Evolutionary conservation across 1,140 invertebrate genomes (phyloP).

Genomic region (Philopotamus ludificatus): DNA sequence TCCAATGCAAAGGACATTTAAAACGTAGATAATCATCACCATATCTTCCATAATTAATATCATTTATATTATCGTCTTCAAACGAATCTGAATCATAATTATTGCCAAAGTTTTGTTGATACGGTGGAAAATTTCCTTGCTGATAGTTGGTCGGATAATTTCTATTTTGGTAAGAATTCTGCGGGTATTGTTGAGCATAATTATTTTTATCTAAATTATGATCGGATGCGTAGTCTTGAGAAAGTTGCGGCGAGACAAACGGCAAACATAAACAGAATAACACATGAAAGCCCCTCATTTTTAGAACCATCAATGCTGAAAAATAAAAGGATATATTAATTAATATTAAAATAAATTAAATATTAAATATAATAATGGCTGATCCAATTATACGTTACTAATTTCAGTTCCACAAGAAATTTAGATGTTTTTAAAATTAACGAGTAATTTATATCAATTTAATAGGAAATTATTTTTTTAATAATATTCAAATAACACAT

Average conservation of each 20-base stretch:
- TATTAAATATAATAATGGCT: too few species aligned
- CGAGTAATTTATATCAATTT: too few species aligned
- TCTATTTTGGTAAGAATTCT: constrained; percentile 1
- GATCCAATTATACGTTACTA: too few species aligned
- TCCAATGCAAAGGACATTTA: constrained; percentile 81
- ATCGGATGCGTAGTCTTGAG: neutral
- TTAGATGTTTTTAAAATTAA: too few species aligned
- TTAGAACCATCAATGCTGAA: neutral
- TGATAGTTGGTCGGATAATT: constrained; percentile 20
- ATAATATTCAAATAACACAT: too few species aligned
- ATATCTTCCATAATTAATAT: constrained; percentile 48
- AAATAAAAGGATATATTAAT: neutral
- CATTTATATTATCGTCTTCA: constrained; percentile 46
- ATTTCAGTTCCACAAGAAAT: too few species aligned
- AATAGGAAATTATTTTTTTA: too few species aligned
- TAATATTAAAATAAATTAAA: too few species aligned
- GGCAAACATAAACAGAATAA: constrained; percentile 7
- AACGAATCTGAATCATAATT: constrained; percentile 21
- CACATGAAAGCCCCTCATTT: neutral
- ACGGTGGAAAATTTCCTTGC: constrained; percentile 11
- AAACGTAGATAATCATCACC: constrained; percentile 52
- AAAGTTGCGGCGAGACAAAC: neutral
- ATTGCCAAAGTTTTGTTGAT: constrained; percentile 24
- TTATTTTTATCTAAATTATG: constrained; percentile 1
- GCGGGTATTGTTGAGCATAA: constrained; percentile 23